Evolutionary conservation across 2,888 invertebrate genomes (phyloP).

Genomic region (Eupithecia subumbrata): DNA sequence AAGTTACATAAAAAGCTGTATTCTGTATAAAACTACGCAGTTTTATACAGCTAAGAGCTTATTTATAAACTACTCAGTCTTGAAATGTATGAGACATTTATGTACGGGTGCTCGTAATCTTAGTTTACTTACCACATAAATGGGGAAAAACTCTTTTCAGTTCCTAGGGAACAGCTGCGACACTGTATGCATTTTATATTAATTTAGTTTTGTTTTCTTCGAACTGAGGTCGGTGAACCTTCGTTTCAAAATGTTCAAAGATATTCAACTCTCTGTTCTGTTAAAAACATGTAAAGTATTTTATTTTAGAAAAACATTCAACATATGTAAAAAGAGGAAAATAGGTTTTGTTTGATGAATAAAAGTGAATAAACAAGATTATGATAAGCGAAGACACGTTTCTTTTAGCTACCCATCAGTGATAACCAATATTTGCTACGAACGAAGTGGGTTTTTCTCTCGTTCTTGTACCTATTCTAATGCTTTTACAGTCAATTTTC

Average conservation of each 20-base stretch:
- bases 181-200: slow-evolving; percentile 4
- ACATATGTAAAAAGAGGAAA: not conserved
- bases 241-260: not conserved
- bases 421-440: not conserved
- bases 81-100: slow-evolving; percentile 3
- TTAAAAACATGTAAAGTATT: not conserved
- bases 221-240: not conserved
- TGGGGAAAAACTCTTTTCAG: slow-evolving; percentile 1
- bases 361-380: not conserved
- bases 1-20: not conserved
- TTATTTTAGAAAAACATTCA: not conserved
- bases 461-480: not conserved
- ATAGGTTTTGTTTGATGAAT: not conserved
- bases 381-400: not conserved
- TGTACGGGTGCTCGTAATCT: not conserved
- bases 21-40: not conserved
- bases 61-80: slow-evolving; percentile 5
- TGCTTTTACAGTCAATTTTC: not conserved
- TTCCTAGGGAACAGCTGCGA: not conserved
- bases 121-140: slow-evolving; percentile 13
- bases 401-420: not conserved
- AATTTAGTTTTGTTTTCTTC: not conserved
- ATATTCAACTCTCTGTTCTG: not conserved
- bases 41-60: not conserved
- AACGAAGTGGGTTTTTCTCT: not conserved